phyloP scores from a whole-genome alignment of 2,113 vertebrate species.

The Clupea harengus region DNA sequence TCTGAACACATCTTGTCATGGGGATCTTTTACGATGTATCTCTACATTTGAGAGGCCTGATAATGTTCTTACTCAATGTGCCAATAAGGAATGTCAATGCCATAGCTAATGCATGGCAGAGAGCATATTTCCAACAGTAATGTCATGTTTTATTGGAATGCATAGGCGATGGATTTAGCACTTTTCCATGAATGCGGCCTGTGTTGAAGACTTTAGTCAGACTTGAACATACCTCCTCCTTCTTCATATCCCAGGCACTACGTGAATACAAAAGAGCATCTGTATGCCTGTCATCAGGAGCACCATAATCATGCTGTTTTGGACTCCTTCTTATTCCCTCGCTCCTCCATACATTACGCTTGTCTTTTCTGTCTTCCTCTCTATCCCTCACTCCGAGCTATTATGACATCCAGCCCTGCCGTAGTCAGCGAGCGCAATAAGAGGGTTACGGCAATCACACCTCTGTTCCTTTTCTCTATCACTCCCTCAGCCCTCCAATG shows the following conservation, averaged over 20 bases:
- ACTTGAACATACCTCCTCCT: neutral
- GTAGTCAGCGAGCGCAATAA: conserved; percentile 22
- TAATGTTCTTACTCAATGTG: neutral
- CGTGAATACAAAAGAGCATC: neutral
- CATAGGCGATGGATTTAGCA: neutral
- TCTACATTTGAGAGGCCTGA: neutral
- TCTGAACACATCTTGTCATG: neutral
- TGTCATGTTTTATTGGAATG: neutral
- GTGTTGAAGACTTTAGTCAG: neutral
- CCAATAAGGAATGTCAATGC: neutral
- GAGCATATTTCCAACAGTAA: neutral
- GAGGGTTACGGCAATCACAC: conserved; percentile 67
- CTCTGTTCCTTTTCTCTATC: conserved; percentile 43
- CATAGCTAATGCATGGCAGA: neutral
- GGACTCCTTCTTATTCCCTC: neutral
- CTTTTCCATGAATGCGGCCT: neutral
- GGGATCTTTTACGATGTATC: neutral
- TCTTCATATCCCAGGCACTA: neutral
- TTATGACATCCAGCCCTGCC: neutral
- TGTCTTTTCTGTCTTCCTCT: neutral
- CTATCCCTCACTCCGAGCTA: conserved; percentile 13
- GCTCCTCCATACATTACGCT: neutral
- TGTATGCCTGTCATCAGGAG: neutral
- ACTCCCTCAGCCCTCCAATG: conserved; percentile 43
- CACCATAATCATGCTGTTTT: neutral